Conservation (phyloP, 2,113 vertebrate species). For the Macquaria australasica region DNA sequence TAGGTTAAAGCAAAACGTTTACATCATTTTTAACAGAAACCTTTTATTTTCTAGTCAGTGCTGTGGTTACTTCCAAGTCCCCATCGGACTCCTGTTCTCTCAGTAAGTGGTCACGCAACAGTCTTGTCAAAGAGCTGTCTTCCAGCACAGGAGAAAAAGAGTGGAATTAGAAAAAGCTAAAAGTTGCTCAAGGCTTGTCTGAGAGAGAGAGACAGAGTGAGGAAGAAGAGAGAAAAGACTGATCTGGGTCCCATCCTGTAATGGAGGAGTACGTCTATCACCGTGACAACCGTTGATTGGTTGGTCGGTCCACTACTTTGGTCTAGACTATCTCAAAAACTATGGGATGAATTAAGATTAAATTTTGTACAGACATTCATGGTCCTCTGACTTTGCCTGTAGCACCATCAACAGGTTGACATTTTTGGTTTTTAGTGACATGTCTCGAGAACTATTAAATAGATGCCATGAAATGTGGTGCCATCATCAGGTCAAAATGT, state of each 20-base stretch:
- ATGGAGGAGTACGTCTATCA: constrained; percentile 36
- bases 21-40: background rate
- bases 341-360: no score
- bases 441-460: no score
- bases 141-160: background rate
- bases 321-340: no score
- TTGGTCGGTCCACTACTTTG: no score
- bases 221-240: background rate
- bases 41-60: background rate
- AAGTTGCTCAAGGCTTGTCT: background rate
- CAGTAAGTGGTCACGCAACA: constrained; percentile 6
- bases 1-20: background rate
- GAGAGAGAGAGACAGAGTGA: background rate
- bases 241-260: background rate
- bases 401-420: no score
- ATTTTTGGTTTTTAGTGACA: no score
- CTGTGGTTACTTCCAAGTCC: background rate
- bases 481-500: no score
- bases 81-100: background rate
- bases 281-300: constrained; percentile 18
- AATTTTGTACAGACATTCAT: no score
- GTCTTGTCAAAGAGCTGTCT: constrained; percentile 7
- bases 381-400: no score
- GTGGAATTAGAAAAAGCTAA: background rate
- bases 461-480: no score